Evolutionary conservation across 2,888 invertebrate genomes (phyloP).

Genomic region (Blastobasis lacticolella): DNA sequence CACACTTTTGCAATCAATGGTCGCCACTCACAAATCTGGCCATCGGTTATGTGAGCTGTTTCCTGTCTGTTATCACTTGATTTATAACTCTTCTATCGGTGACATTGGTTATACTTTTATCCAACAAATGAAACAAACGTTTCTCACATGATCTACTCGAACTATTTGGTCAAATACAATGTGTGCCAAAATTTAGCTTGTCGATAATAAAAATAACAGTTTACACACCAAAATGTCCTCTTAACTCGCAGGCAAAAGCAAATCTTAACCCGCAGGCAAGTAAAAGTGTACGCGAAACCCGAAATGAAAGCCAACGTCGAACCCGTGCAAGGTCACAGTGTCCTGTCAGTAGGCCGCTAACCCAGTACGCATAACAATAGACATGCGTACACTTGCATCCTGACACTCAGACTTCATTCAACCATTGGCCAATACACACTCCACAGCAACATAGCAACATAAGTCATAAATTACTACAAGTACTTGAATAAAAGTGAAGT

Average conservation of each 20-base stretch:
- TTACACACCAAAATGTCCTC: neutral
- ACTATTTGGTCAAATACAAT: too few species aligned
- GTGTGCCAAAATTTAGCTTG: too few species aligned
- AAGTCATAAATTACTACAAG: neutral
- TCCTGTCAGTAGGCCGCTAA: conserved; percentile 50
- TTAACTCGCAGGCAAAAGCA: conserved; percentile 5
- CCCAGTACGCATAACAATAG: conserved; percentile 41
- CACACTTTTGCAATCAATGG: too few species aligned
- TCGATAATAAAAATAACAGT: too few species aligned
- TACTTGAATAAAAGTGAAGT: too few species aligned
- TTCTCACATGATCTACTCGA: too few species aligned
- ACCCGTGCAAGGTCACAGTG: conserved; percentile 42
- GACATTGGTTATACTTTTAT: too few species aligned
- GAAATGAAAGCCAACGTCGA: conserved; percentile 37
- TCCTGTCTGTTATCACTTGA: too few species aligned
- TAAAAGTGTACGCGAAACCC: conserved; percentile 12
- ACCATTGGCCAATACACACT: conserved; percentile 8
- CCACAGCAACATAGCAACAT: conserved; percentile 1
- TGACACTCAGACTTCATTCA: conserved; percentile 19
- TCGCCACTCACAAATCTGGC: too few species aligned
- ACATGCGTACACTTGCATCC: conserved; percentile 22
- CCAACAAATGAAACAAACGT: too few species aligned
- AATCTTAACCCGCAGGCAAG: conserved; percentile 3
- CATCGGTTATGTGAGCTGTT: too few species aligned
- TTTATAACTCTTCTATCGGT: too few species aligned